Conservation (phyloP, 2,113 vertebrate species). For the Myxocyprinus asiaticus region DNA sequence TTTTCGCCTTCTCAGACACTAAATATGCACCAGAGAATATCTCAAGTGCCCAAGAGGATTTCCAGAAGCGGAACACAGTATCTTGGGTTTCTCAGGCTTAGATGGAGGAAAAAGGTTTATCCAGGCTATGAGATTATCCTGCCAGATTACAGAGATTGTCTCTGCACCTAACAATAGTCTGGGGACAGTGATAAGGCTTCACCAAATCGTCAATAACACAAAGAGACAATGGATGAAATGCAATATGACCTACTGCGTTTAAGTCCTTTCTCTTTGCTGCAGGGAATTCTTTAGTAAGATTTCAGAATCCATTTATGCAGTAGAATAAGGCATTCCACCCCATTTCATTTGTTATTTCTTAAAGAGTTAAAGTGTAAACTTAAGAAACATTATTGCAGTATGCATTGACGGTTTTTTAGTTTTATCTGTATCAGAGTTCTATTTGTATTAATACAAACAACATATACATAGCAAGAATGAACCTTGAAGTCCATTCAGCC, state of each 20-base stretch:
- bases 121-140: slow-evolving; percentile 32
- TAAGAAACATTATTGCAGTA: background rate
- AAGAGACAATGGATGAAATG: slow-evolving; percentile 40
- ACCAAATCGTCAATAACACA: slow-evolving; percentile 46
- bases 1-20: slow-evolving; percentile 17
- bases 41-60: slow-evolving; percentile 23
- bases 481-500: no score
- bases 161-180: slow-evolving; percentile 48
- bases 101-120: slow-evolving; percentile 36
- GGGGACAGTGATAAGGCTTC: slow-evolving; percentile 46
- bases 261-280: background rate
- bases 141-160: slow-evolving; percentile 36
- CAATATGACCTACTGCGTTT: slow-evolving; percentile 14
- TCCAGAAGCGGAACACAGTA: slow-evolving; percentile 34
- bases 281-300: background rate
- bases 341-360: background rate
- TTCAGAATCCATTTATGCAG: background rate
- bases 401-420: no score
- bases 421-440: no score
- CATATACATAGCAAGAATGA: no score
- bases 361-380: no score
- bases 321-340: background rate
- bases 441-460: no score
- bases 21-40: slow-evolving; percentile 25
- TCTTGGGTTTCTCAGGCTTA: slow-evolving; percentile 36